A percentile compares a stretch with the other conserved stretches of the same genome.
These are phyloP conservation scores for Nemotelus nigrinus DNA, from an alignment of 2,888 invertebrate genomes.

Conservation along the genomic window DNA sequence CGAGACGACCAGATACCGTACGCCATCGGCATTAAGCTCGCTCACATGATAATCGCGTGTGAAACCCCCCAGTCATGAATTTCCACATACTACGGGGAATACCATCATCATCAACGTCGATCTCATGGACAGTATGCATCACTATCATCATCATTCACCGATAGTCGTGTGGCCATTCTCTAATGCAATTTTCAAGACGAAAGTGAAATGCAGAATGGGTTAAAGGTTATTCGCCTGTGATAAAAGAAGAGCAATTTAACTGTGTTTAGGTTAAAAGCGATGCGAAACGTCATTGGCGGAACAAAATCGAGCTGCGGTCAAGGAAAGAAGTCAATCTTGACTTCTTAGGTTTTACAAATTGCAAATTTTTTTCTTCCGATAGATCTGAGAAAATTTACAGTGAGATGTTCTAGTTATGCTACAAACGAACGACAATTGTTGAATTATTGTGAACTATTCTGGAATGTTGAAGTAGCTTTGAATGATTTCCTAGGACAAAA, in stretches of 20 bases:
- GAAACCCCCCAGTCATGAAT: constrained; percentile 15
- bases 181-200: constrained; percentile 13
- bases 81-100: neutral
- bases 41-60: constrained; percentile 38
- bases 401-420: no score
- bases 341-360: neutral
- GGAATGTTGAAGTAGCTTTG: neutral
- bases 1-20: neutral
- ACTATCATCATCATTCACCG: neutral
- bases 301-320: constrained; percentile 37
- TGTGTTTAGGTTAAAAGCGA: neutral
- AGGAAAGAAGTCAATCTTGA: constrained; percentile 24
- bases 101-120: neutral
- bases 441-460: neutral
- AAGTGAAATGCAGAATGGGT: constrained; percentile 26
- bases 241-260: neutral
- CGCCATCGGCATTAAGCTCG: neutral
- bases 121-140: neutral
- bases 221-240: constrained; percentile 9
- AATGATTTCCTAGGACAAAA: neutral
- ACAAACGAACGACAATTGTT: neutral
- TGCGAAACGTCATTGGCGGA: constrained; percentile 25
- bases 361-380: no score
- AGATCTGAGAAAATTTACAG: no score
- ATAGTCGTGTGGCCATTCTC: neutral